Evolutionary conservation across 2,888 invertebrate genomes (phyloP).

Genomic region (Caenorhabditis angaria): DNA sequence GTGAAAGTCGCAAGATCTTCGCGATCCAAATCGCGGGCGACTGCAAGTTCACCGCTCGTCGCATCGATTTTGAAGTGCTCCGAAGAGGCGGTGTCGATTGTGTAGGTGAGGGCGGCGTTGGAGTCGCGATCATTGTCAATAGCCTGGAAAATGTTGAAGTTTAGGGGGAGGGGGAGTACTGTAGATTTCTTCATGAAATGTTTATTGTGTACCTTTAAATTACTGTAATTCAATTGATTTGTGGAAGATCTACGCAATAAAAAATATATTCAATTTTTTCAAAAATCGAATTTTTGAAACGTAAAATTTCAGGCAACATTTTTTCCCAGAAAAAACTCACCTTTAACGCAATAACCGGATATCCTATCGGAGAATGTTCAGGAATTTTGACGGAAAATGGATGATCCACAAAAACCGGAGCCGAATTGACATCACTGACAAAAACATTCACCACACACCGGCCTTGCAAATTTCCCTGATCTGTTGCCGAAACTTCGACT

Average conservation of each 20-base stretch:
- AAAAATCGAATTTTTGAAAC: no score
- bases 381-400: slow-evolving; percentile 75
- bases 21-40: slow-evolving; percentile 81
- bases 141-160: slow-evolving; percentile 73
- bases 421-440: slow-evolving; percentile 75
- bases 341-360: slow-evolving; percentile 83
- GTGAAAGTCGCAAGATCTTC: slow-evolving; percentile 84
- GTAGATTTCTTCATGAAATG: no score
- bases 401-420: slow-evolving; percentile 64
- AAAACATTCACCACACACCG: slow-evolving; percentile 49
- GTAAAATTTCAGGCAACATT: background rate
- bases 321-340: slow-evolving; percentile 72
- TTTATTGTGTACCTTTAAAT: no score
- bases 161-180: no score
- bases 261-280: background rate
- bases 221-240: no score
- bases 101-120: slow-evolving; percentile 81
- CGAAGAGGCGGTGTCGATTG: slow-evolving; percentile 72
- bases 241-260: no score
- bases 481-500: slow-evolving; percentile 65
- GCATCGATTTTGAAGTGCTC: slow-evolving; percentile 85
- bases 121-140: slow-evolving; percentile 92
- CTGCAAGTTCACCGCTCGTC: slow-evolving; percentile 90
- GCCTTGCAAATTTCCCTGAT: slow-evolving; percentile 52
- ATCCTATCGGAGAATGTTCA: slow-evolving; percentile 89